Conservation (phyloP, 2,797 vertebrate species). For the Dermochelys coriacea region DNA sequence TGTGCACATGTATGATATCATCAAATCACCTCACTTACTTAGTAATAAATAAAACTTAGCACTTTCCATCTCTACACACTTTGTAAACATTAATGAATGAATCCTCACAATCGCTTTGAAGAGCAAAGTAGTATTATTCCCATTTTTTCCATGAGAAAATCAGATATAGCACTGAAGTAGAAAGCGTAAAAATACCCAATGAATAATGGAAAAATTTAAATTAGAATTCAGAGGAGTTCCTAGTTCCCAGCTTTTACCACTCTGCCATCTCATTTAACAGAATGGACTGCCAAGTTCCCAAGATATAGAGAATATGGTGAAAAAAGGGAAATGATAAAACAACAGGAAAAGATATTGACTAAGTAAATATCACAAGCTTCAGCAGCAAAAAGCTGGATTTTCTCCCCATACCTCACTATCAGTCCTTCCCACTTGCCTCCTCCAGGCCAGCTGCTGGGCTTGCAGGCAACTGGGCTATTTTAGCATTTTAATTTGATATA, state of each 20-base stretch:
- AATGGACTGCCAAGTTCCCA: neutral
- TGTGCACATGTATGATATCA: fast-evolving
- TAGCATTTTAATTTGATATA: neutral
- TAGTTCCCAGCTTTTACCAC: slow-evolving; percentile 29
- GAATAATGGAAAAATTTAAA: slow-evolving; percentile 34
- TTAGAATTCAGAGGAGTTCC: slow-evolving; percentile 53
- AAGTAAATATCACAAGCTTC: neutral
- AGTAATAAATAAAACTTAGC: neutral
- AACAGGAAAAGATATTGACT: too few species aligned
- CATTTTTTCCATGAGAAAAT: slow-evolving; percentile 39
- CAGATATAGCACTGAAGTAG: slow-evolving; percentile 17
- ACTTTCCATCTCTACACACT: neutral
- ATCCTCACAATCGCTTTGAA: neutral
- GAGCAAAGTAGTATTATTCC: slow-evolving; percentile 18
- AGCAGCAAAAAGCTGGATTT: neutral
- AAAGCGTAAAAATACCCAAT: slow-evolving; percentile 10
- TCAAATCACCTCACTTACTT: fast-evolving
- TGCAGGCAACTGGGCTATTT: slow-evolving; percentile 33
- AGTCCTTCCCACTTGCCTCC: neutral
- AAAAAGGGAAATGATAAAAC: neutral
- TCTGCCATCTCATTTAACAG: slow-evolving; percentile 30
- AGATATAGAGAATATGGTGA: slow-evolving; percentile 1
- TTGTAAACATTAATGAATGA: slow-evolving; percentile 43
- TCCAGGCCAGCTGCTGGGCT: neutral
- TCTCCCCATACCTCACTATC: fast-evolving